These are phyloP conservation scores for Temnothorax curvispinosus DNA, from an alignment of 1,140 invertebrate species.

Conservation along the genomic window DNA sequence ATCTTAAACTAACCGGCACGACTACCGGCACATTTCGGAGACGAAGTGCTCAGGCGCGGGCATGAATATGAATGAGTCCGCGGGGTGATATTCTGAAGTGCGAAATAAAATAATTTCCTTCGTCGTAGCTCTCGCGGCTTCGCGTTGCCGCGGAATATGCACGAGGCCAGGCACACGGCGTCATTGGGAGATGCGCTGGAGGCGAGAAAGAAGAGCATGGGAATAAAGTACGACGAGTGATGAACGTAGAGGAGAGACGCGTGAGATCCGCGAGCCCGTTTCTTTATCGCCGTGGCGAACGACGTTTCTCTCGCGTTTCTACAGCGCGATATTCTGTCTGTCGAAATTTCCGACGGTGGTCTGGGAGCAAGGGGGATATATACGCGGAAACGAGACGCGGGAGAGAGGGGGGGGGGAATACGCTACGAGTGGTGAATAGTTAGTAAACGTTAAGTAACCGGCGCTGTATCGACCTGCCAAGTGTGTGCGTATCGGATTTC, in stretches of 20 bases:
- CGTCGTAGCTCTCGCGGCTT: constrained; percentile 58
- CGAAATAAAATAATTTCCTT: constrained; percentile 80
- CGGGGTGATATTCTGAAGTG: constrained; percentile 70
- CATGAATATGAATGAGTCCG: constrained; percentile 81
- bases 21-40: constrained; percentile 67
- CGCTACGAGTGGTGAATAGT: constrained; percentile 67
- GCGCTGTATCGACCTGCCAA: constrained; percentile 68
- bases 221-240: constrained; percentile 18
- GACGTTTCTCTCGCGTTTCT: neutral
- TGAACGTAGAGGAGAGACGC: neutral
- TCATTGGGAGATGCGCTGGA: constrained; percentile 7
- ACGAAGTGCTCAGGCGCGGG: constrained; percentile 74
- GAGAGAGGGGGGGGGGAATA: neutral
- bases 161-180: neutral
- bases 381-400: constrained; percentile 13
- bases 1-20: constrained; percentile 71
- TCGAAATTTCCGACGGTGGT: constrained; percentile 40
- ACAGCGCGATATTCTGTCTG: neutral
- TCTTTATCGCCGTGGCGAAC: constrained; percentile 36
- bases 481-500: constrained; percentile 72
- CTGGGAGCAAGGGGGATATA: neutral
- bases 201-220: neutral
- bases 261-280: neutral
- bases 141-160: constrained; percentile 50
- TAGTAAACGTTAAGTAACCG: constrained; percentile 75